Evolutionary conservation across 2,797 vertebrate species (phyloP), one percentile per base, ranked within the genome.

Genomic region (Epinephelus malabaricus): DNA sequence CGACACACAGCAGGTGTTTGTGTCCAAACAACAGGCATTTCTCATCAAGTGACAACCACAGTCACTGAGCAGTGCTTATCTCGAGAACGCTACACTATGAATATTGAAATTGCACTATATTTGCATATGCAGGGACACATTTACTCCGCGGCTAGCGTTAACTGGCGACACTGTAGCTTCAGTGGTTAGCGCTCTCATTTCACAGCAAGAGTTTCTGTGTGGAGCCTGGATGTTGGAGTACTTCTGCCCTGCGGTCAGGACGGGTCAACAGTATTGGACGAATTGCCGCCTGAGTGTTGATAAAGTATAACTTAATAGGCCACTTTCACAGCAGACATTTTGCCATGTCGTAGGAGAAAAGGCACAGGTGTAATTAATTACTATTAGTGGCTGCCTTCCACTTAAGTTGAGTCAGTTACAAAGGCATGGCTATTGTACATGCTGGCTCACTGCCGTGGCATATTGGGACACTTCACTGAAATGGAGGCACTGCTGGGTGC

Each of bases 1-100:
- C 55, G 67, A 73, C 66, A 59, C 76, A 79, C 78, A 80, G 88
- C 86, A 90, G 86, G 88, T 88, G 86, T 91, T 92, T 85, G 76
- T 80, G 83, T 83, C 81, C 77, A 61, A 82, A 90, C 87, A 87
- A 85, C 78, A 85, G 56, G 19, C 79, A 63, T 83, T 85, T 78
- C 81, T 89, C 81, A 87, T 87, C 66, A 71, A 73, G 75, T 70
- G 84, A 84, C 79, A 84, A 62, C 70, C 71, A 73, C 78, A 79
- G 81, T 84, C 86, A 63, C 68, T 70, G 75, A 72, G 78, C 72
- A 72, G 69, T 23, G 56, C 75, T 80, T 68, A 84, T 88, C 73
- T 80, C 14, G 46, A 77, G 62, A 86, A 80, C 55, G 54, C 76
- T 27, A 49, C 66, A 49, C 34, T 73, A 65, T 78, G 59, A 84